Conservation (phyloP, 2,113 vertebrate species). For the Capreolus pygargus region DNA sequence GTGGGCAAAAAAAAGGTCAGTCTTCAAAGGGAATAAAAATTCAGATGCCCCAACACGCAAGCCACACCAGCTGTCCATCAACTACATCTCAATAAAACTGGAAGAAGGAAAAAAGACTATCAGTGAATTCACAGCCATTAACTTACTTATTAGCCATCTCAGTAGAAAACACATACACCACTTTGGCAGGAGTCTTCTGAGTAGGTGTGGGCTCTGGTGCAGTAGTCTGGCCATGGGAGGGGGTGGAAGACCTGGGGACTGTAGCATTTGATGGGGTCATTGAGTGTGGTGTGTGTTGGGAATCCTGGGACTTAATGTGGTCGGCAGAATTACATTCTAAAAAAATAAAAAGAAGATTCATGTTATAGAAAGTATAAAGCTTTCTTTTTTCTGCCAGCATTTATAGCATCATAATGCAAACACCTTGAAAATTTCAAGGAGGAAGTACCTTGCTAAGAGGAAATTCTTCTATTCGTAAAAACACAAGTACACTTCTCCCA, state of each 20-base stretch:
- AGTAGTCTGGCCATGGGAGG: slow-evolving; percentile 92
- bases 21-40: not conserved
- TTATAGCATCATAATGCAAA: slow-evolving; percentile 38
- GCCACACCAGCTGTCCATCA: not conserved
- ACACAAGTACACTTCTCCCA: not conserved
- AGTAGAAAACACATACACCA: slow-evolving; percentile 99
- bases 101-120: no score
- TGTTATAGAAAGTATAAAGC: not conserved
- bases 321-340: slow-evolving; percentile 96
- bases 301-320: slow-evolving; percentile 91
- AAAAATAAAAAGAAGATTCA: slow-evolving; percentile 30
- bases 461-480: not conserved
- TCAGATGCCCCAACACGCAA: not conserved
- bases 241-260: slow-evolving; percentile 90
- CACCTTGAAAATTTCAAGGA: slow-evolving; percentile 31
- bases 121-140: not conserved
- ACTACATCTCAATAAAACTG: no score
- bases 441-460: not conserved
- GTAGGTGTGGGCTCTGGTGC: slow-evolving; percentile 87
- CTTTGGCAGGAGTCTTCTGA: slow-evolving; percentile 95
- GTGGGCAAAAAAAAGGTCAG: no score
- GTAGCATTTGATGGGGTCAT: slow-evolving; percentile 89
- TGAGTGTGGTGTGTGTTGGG: slow-evolving; percentile 86
- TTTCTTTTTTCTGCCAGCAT: slow-evolving; percentile 16
- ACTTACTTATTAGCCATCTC: slow-evolving; percentile 99